phyloP scores from a whole-genome alignment of 1,140 invertebrate species.

The Trichonephila clavata region DNA sequence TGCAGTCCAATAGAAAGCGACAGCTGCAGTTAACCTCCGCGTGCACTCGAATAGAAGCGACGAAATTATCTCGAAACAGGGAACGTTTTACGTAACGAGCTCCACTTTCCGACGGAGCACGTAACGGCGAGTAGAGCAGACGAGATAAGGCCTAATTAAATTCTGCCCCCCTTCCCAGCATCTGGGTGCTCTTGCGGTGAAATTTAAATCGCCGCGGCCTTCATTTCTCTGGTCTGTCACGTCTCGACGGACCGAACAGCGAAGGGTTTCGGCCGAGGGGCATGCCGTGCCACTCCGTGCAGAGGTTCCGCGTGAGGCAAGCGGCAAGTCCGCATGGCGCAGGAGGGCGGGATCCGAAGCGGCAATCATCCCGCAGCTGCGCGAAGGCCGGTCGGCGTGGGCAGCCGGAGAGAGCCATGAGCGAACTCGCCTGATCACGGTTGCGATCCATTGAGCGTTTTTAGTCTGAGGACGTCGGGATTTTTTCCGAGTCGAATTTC shows the following conservation, averaged over 20 bases:
- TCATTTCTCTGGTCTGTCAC: not conserved
- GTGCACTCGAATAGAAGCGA: not conserved
- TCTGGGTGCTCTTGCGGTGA: not conserved
- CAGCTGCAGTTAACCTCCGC: not conserved
- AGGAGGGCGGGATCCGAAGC: not conserved
- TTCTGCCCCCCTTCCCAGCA: not conserved
- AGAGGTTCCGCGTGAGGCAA: not conserved
- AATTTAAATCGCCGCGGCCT: not conserved
- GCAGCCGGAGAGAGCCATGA: not conserved
- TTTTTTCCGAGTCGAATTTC: not conserved
- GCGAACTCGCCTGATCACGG: no score
- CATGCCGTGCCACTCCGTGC: not conserved
- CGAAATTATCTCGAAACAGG: not conserved
- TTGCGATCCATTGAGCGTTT: no score
- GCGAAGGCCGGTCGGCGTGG: not conserved
- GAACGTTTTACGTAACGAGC: not conserved
- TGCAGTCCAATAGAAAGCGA: not conserved
- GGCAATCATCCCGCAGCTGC: not conserved
- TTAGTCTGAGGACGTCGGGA: no score
- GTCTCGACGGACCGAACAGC: not conserved
- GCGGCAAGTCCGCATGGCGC: not conserved
- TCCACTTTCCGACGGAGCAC: not conserved
- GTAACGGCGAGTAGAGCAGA: not conserved
- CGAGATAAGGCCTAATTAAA: conserved; percentile 43
- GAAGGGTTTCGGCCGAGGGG: not conserved